These are phyloP conservation scores for Podabrus alpinus DNA, from an alignment of 2,888 invertebrate species.

Conservation along the genomic window DNA sequence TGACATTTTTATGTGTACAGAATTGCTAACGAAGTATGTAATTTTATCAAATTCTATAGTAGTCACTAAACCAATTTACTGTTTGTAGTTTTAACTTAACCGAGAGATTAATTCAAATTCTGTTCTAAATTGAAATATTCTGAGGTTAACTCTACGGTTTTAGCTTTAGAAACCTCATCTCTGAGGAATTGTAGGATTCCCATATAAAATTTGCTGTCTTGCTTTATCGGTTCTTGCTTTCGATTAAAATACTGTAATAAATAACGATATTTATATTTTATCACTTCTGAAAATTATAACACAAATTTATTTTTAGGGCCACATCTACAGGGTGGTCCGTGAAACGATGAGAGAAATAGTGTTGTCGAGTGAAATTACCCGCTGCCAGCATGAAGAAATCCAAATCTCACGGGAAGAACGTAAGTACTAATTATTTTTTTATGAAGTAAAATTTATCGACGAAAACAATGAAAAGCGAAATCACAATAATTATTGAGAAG, in stretches of 20 bases:
- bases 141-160: not conserved
- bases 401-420: conserved; percentile 53
- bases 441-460: not conserved
- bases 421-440: conserved; percentile 38
- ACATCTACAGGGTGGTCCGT: conserved; percentile 43
- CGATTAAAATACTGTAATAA: not conserved
- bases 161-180: not conserved
- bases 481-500: not conserved
- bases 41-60: not conserved
- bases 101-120: not conserved
- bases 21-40: not conserved
- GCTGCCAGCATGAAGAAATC: conserved; percentile 56
- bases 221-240: not conserved
- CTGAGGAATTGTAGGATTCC: not conserved
- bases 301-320: conserved; percentile 44
- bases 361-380: conserved; percentile 54
- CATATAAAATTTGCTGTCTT: not conserved
- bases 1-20: not conserved
- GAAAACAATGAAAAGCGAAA: not conserved
- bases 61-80: not conserved
- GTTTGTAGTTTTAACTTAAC: not conserved
- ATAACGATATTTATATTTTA: not conserved
- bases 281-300: not conserved
- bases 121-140: not conserved
- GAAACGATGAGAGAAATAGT: conserved; percentile 55